Evolutionary conservation across 2,888 invertebrate species (phyloP), one percentile per base, ranked within the genome.

Genomic region (Plagiodera versicolora): DNA sequence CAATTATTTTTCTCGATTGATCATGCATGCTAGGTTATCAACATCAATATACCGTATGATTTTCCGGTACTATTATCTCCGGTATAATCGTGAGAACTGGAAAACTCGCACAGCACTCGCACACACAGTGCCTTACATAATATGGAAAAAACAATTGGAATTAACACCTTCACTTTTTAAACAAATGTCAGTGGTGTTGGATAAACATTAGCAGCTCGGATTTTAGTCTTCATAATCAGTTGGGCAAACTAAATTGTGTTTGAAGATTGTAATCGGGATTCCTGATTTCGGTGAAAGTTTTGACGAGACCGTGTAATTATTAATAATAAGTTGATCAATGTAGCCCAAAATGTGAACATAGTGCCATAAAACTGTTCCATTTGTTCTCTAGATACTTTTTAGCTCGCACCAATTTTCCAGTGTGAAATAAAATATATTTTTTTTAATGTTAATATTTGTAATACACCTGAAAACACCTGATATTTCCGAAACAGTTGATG

Each of bases 61-160:
- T 52, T 52, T 51, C 50, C 35, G 39, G n/a, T 20, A 39, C 35
- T 19, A 51, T 32, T 51, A 32, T 18, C 35, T 5, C 35, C 8
- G 35, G 20, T 52, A 52, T n/a, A n/a, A 52, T 52, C 52, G 52
- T 52, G 52, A 52, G 52, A 52, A 52, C 39, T 17, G n/a, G 11
- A 39, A 52, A 52, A 35, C 24, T 24, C 24, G 24, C 24, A 24
- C n/a, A 51, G 32, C 19, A 30, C 10, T 39, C 18, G 16, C 52
- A 52, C 52, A 39, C 52, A 9, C 45, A 39, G 1, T 39, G 18
- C 18, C 9, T 52, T 52, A 20, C 52, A 52, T 52, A 52, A 52
- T 52, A 20, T 14, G 11, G 4, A 32, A 32, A 52, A 52, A 39
- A 52, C 52, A 52, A 39, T 52, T 35, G n/a, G 39, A 52, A 19